Evolutionary conservation across 2,888 invertebrate genomes (phyloP).

Genomic region (Hartigia nigra): DNA sequence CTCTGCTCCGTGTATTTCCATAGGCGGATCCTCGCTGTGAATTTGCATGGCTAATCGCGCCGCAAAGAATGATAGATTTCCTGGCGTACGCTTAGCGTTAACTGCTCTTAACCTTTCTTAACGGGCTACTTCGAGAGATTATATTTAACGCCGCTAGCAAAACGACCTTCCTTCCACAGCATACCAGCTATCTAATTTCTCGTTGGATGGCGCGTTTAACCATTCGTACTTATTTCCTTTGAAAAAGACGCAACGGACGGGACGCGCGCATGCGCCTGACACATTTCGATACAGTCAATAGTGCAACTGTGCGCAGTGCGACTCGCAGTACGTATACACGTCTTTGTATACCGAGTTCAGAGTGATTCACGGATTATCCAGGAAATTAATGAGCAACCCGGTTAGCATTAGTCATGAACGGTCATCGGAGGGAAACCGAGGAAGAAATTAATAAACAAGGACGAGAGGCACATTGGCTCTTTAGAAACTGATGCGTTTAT

Average conservation of each 20-base stretch:
- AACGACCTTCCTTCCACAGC: background rate
- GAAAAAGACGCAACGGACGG: background rate
- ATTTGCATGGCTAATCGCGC: slow-evolving; percentile 27
- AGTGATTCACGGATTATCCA: slow-evolving; percentile 36
- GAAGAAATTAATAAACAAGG: background rate
- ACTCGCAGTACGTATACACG: background rate
- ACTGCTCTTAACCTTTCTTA: slow-evolving; percentile 3
- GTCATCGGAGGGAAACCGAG: background rate
- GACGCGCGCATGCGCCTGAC: background rate
- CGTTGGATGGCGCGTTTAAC: background rate
- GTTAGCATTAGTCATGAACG: slow-evolving; percentile 27
- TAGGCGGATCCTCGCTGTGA: slow-evolving; percentile 20
- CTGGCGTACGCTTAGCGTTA: slow-evolving; percentile 1
- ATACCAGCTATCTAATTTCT: background rate
- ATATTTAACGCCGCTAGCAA: background rate
- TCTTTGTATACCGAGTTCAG: background rate
- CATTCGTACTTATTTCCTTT: background rate
- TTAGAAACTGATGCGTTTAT: background rate
- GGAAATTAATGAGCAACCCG: slow-evolving; percentile 33
- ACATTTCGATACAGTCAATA: background rate
- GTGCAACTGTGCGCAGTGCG: background rate
- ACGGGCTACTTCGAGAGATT: background rate
- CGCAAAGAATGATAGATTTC: slow-evolving; percentile 10
- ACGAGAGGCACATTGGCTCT: background rate
- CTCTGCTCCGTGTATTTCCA: slow-evolving; percentile 4